Percentiles rank a stretch among this genome's conserved stretches.
phyloP scores from a whole-genome alignment of 1,140 invertebrate genomes.

The Camponotus vicinus region DNA sequence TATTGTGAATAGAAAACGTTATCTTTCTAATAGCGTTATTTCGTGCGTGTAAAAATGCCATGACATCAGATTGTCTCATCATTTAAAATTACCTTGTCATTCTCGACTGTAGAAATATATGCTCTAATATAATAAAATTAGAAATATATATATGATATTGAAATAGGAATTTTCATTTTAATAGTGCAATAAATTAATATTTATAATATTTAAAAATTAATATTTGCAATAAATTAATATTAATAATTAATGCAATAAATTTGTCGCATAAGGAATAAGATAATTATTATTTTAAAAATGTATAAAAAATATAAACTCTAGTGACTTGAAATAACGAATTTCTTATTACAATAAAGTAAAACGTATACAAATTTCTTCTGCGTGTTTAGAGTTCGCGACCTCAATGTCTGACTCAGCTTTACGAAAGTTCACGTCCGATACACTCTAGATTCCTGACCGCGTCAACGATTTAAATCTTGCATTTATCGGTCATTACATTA shows the following conservation, averaged over 20 bases:
- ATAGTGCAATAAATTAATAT: neutral
- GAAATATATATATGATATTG: neutral
- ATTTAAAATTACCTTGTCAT: conserved; percentile 25
- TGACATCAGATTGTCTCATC: conserved; percentile 37
- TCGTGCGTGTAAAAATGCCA: conserved; percentile 41
- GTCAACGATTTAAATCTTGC: neutral
- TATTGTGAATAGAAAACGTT: conserved; percentile 35
- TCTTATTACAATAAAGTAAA: neutral
- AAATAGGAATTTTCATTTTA: neutral
- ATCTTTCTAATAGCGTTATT: conserved; percentile 37
- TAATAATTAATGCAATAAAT: neutral
- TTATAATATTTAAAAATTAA: too few species aligned
- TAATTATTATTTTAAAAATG: neutral
- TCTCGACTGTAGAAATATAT: neutral
- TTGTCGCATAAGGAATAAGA: neutral
- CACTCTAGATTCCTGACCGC: neutral
- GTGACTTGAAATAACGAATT: neutral
- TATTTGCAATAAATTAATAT: neutral
- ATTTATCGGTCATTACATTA: conserved; percentile 31
- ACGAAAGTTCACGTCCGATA: neutral
- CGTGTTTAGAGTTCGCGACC: neutral
- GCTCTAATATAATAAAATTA: neutral
- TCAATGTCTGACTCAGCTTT: neutral
- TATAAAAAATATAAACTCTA: too few species aligned
- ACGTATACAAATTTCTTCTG: neutral